Percentiles rank a stretch among this genome's conserved stretches.
Evolutionary conservation across 2,113 vertebrate genomes (phyloP).

Genomic region (Pampusana beccarii): DNA sequence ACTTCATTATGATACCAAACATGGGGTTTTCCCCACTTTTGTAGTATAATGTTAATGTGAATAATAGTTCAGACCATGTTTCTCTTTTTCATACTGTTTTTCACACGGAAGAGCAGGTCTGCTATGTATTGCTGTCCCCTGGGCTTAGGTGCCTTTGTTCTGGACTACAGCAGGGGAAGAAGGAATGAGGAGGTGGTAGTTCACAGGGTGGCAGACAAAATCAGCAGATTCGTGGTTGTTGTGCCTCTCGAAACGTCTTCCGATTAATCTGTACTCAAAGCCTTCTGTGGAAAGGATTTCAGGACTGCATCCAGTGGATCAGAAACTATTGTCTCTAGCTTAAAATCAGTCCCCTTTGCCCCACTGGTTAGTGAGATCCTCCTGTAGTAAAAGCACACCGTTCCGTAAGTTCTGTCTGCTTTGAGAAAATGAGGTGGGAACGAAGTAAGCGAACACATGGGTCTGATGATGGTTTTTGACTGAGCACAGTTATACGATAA

Average conservation of each 20-base stretch:
- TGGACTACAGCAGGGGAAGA: background rate
- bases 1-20: background rate
- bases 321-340: background rate
- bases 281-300: background rate
- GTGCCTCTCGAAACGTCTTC: background rate
- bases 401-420: background rate
- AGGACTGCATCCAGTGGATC: background rate
- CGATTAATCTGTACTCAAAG: background rate
- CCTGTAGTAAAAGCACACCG: background rate
- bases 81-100: background rate
- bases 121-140: background rate
- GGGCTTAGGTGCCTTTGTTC: background rate
- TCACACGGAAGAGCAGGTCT: background rate
- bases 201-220: background rate
- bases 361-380: background rate
- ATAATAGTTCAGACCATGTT: background rate
- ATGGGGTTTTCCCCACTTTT: accelerated
- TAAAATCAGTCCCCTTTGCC: background rate
- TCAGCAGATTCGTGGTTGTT: background rate
- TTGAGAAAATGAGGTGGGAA: background rate
- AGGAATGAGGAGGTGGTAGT: background rate
- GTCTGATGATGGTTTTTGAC: background rate
- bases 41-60: background rate
- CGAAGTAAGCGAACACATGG: accelerated
- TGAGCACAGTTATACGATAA: background rate